Evolutionary conservation across 1,140 invertebrate species (phyloP).

Genomic region (Lepidurus couesii): DNA sequence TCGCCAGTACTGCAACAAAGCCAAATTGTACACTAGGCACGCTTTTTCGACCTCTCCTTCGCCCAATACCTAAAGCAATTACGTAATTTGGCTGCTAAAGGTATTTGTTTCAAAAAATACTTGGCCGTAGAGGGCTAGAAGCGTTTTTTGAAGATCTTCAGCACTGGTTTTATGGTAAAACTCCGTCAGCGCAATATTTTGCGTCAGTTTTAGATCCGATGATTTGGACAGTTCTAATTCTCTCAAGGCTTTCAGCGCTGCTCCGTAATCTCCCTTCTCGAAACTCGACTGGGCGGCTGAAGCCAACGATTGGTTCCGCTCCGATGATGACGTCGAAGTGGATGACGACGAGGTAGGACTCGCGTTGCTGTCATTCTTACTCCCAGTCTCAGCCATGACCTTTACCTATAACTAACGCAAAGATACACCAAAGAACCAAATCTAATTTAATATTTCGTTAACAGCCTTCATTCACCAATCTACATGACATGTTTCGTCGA

Average conservation of each 20-base stretch:
- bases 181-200: slow-evolving; percentile 66
- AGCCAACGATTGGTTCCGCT: slow-evolving; percentile 54
- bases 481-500: too few species aligned
- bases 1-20: slow-evolving; percentile 71
- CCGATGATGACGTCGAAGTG: slow-evolving; percentile 39
- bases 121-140: slow-evolving; percentile 57
- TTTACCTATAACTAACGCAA: neutral
- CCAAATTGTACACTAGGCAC: slow-evolving; percentile 69
- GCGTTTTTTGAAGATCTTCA: slow-evolving; percentile 60
- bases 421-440: neutral
- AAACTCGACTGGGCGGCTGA: slow-evolving; percentile 54
- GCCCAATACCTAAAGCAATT: neutral
- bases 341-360: slow-evolving; percentile 34
- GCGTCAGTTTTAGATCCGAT: slow-evolving; percentile 61
- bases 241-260: slow-evolving; percentile 54
- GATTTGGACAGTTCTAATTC: slow-evolving; percentile 54
- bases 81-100: slow-evolving; percentile 44
- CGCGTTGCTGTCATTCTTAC: neutral
- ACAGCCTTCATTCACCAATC: too few species aligned
- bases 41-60: slow-evolving; percentile 59
- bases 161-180: slow-evolving; percentile 65
- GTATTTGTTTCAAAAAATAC: slow-evolving; percentile 50
- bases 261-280: slow-evolving; percentile 51
- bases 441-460: neutral
- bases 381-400: slow-evolving; percentile 28